phyloP scores from a whole-genome alignment of 2,797 vertebrate species.

The Helostoma temminkii region DNA sequence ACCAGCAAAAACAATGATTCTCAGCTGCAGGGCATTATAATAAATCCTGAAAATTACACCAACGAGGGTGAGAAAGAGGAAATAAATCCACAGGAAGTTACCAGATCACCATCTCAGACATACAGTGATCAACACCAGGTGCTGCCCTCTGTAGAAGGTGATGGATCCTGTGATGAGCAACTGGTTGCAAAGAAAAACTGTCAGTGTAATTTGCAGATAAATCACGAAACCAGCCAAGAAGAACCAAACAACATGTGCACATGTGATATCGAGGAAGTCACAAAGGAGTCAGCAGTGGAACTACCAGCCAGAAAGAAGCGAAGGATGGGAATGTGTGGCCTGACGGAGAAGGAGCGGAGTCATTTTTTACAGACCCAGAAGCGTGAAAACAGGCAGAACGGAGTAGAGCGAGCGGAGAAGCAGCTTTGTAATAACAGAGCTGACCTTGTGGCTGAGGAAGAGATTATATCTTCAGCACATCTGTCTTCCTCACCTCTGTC shows the following conservation, averaged over 20 bases:
- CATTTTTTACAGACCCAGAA: conserved; percentile 49
- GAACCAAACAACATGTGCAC: background rate
- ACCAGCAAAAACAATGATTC: conserved; percentile 1
- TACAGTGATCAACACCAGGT: conserved; percentile 14
- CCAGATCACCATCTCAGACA: conserved; percentile 2
- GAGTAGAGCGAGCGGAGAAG: conserved; percentile 17
- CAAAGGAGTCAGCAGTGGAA: conserved; percentile 5
- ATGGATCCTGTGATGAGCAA: conserved; percentile 24
- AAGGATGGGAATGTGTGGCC: conserved; percentile 79
- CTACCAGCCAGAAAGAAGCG: conserved; percentile 70
- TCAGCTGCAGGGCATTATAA: background rate
- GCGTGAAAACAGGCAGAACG: conserved; percentile 24
- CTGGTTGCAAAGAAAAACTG: background rate
- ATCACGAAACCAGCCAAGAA: conserved; percentile 14
- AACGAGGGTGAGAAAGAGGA: conserved; percentile 16
- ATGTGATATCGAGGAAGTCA: conserved; percentile 25
- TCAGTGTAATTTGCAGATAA: conserved; percentile 33
- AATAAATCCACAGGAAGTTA: conserved; percentile 9
- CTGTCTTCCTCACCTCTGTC: conserved; percentile 3
- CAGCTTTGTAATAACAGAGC: conserved; percentile 2
- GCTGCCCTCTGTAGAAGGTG: background rate
- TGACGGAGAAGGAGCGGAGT: conserved; percentile 72
- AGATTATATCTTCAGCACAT: background rate
- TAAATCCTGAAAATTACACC: conserved; percentile 6
- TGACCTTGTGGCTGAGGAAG: conserved; percentile 21